Evolutionary conservation across 2,888 invertebrate species (phyloP), one percentile per base, ranked within the genome.

Genomic region (Dyspetes luteomarginatus): DNA sequence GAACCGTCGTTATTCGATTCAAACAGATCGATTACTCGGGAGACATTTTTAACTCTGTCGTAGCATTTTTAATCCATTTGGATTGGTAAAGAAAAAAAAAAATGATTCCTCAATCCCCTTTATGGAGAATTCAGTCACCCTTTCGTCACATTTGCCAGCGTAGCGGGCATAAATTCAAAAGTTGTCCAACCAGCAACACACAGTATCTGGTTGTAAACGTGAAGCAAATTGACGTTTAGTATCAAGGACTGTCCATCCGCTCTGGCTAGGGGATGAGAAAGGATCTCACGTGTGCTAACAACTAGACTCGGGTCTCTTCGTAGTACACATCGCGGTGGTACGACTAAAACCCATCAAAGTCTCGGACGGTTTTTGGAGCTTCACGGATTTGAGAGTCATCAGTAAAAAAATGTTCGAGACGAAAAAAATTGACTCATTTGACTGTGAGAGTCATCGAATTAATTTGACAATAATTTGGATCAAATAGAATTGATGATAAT

Each of bases 171-270:
- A 62, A 75, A 72, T 80, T 22, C 43, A 9, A 41, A 72, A 72
- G 60, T 52, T 52, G 71, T 43, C 62, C 30, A 52, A 78, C 65
- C 36, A 64, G 71, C 17, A n/a, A n/a, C n/a, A n/a, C n/a, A 48
- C 48, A 17, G 7, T 55, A 60, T 60, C 55, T 26, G 52, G 62
- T 24, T 76, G 60, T 60, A 45, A 65, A 65, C 58, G 58, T 41
- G 50, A 65, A 76, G 55, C 72, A 81, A 81, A 81, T 81, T 62
- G 72, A 41, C 72, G 76, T 81, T 76, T 76, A 77, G 80, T 41
- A 64, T 58, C 36, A 65, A 62, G 60, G 43, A 26, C 67, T 50
- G 72, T n/a, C n/a, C 80, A 76, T 72, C 62, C 72, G 62, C 75
- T 48, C 17, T 56, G 65, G 30, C 55, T 28, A 28, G 58, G 71